These are phyloP conservation scores for Tarsius wallacei DNA, from an alignment of 2,797 vertebrate species.

Conservation along the genomic window DNA sequence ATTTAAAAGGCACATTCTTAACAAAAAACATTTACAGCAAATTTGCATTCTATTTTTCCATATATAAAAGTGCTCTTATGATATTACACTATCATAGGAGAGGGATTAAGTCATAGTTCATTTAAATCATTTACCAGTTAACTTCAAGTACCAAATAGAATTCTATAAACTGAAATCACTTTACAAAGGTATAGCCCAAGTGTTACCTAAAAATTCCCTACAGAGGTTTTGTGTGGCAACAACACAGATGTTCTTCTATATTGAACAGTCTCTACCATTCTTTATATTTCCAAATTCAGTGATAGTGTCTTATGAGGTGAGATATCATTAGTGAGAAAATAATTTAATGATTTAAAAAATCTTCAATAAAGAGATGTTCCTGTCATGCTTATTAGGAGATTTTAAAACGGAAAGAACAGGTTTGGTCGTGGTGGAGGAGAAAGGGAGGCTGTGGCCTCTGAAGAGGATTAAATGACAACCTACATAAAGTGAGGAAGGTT, in stretches of 20 bases:
- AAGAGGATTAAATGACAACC: background rate
- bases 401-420: background rate
- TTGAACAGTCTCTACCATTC: background rate
- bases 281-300: background rate
- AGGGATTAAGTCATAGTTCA: background rate
- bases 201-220: background rate
- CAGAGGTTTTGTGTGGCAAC: background rate
- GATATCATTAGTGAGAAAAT: background rate
- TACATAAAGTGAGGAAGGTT: background rate
- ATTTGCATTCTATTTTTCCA: background rate
- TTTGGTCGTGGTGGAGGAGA: no score
- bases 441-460: background rate
- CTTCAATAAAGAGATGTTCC: background rate
- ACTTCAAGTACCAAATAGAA: background rate
- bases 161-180: background rate
- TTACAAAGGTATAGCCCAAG: background rate
- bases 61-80: background rate
- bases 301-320: background rate
- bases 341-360: background rate
- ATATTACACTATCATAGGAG: background rate
- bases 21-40: background rate
- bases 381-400: background rate
- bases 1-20: background rate
- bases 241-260: background rate
- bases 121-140: constrained; percentile 24